Conservation (phyloP, 2,888 invertebrate species). For the Siphlonurus alternatus region DNA sequence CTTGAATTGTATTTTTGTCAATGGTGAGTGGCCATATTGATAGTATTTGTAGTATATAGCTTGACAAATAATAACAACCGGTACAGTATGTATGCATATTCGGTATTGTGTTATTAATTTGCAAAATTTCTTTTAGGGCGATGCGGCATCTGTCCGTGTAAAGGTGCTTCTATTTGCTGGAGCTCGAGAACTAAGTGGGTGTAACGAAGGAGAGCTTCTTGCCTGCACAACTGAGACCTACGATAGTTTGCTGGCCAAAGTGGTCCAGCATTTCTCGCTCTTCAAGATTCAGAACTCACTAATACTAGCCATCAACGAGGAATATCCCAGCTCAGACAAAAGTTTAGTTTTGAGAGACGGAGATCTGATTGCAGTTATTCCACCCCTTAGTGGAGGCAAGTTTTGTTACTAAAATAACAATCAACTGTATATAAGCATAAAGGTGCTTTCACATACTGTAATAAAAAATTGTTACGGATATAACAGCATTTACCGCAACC, state of each 20-base stretch:
- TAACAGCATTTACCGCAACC: no score
- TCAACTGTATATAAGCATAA: no score
- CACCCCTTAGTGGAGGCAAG: constrained; percentile 86
- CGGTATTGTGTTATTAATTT: no score
- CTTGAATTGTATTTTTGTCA: no score
- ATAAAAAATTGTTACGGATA: no score
- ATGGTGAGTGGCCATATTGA: no score
- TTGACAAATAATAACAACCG: no score
- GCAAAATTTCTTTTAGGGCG: neutral
- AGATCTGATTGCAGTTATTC: constrained; percentile 82
- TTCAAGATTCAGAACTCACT: constrained; percentile 48
- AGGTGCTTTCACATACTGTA: no score
- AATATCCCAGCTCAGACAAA: constrained; percentile 42
- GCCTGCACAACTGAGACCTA: constrained; percentile 37
- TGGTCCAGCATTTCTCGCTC: constrained; percentile 45
- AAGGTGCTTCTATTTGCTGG: constrained; percentile 79
- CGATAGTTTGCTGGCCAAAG: constrained; percentile 37
- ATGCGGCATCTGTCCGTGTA: constrained; percentile 20
- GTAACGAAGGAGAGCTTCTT: constrained; percentile 34
- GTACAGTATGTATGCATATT: no score
- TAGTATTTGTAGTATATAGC: no score
- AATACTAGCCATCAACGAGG: constrained; percentile 69
- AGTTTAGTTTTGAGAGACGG: constrained; percentile 40
- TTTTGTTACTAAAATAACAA: no score
- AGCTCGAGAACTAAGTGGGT: constrained; percentile 65